These are phyloP conservation scores for Macrotus californicus DNA, from an alignment of 2,113 vertebrate species.

Conservation along the genomic window DNA sequence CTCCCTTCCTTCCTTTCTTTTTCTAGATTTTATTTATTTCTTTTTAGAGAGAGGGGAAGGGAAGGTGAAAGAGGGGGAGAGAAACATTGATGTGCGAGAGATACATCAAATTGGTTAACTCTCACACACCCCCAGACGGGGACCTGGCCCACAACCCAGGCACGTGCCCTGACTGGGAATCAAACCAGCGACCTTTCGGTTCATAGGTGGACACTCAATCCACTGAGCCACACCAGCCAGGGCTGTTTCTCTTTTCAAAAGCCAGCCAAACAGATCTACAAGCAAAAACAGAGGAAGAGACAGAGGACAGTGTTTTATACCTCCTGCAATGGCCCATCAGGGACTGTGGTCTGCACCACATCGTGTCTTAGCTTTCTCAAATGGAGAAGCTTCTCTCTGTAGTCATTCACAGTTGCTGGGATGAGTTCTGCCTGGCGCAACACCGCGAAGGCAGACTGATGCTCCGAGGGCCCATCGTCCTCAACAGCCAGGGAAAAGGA, in stretches of 20 bases:
- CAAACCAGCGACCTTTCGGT: too few relatives aligned
- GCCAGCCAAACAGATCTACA: not conserved
- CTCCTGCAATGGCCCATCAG: constrained; percentile 86
- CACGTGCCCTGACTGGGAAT: too few relatives aligned
- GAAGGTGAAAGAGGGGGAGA: too few relatives aligned
- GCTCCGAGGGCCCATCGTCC: constrained; percentile 79
- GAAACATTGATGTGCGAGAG: too few relatives aligned
- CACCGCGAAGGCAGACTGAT: constrained; percentile 84
- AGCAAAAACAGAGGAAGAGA: not conserved
- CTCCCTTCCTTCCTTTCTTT: too few relatives aligned
- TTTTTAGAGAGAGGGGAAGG: too few relatives aligned
- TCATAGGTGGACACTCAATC: too few relatives aligned
- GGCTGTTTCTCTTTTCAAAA: not conserved
- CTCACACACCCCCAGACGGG: too few relatives aligned
- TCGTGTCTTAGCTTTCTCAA: constrained; percentile 92
- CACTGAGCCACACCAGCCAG: too few relatives aligned
- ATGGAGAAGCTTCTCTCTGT: constrained; percentile 95
- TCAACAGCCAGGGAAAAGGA: constrained; percentile 55
- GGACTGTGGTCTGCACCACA: constrained; percentile 82
- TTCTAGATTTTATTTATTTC: too few relatives aligned
- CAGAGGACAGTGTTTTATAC: constrained; percentile 68
- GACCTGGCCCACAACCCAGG: too few relatives aligned
- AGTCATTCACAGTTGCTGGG: constrained; percentile 92
- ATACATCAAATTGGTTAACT: too few relatives aligned
- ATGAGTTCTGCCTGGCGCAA: constrained; percentile 93